Base-by-base conservation (phyloP, 2,113 vertebrate genomes). In the Eudorcas thomsonii region DNA sequence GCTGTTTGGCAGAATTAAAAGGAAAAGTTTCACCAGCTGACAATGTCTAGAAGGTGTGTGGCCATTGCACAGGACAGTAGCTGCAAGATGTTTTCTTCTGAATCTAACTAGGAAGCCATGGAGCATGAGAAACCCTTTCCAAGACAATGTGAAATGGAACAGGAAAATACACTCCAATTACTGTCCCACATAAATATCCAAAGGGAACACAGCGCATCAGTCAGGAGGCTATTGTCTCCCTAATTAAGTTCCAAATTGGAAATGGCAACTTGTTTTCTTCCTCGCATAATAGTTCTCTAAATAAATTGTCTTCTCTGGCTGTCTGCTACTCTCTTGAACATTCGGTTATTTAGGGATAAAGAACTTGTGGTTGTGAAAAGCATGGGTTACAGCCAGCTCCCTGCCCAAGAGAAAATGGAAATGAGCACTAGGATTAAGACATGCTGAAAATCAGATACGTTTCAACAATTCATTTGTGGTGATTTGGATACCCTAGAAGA, bases 221-320 rank as follows among this genome's bases (percentile, higher is more conserved):
- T 97, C 92, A 97, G 82, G 54, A 97, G 55, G 48, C 52, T 92
- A 52, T 94, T 95, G 91, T 97, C 88, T 98, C 82, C 30, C 88
- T 96, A 95, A 97, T 97, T 88, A 86, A 95, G 88, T 97, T 97
- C 33, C 94, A 94, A 98, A 97, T 97, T 98, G 86, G 82, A 97
- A 95, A 97, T 95, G 89, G 93, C 93, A 98, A 93, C 85, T 97
- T 98, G 86, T 96, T 97, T 98, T 98, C 95, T 98, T 91, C 89
- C 81, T 97, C 83, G 90, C 62, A 77, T 80, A 97, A 94, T 87
- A 97, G 96, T 97, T 98, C 62, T 95, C 78, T 94, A 97, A 98
- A 97, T 94, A 96, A 95, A 92, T 94, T 86, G 86, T 95, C 90
- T 97, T 97, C 74, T 94, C 62, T 82, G 3, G 10, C 57, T 96